Base-by-base conservation (phyloP, 1,140 invertebrate genomes). In the Pogonus chalceus region DNA sequence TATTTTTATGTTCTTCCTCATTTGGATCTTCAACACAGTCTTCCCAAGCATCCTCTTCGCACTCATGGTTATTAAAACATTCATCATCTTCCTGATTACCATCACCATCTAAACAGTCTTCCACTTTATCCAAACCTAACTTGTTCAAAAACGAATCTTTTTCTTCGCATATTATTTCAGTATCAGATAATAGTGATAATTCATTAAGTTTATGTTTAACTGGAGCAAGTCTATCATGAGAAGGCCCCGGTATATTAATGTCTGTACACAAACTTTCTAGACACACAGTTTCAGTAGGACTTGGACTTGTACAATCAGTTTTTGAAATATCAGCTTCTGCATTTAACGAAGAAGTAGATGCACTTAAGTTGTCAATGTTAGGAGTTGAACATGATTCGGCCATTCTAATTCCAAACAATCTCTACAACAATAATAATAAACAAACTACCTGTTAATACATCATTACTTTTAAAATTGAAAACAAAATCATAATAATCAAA, bases 241-340 rank as follows among this genome's bases (percentile, higher is more conserved):
- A 23, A 18, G 20, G 21, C 46, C 24, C 24, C 18, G 24, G 18
- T 24, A 53, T 21, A 43, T 43, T 43, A 43, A 54, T 65, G 53
- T 61, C 59, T 48, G 46, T 31, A 59, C 55, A 59, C 23, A 65
- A 55, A 55, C 60, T 53, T 46, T 69, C 65, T 51, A 63, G 58
- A 60, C 66, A 68, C 24, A 69, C 62, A 46, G 66, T 68, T 57
- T 70, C 69, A 20, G 67, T 71, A 20, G 68, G 68, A 59, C 69
- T 71, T 52, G 68, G 67, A 54, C 68, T 72, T 35, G 65, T 61
- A 57, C 67, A 68, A 58, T 71, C 69, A 63, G 65, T 60, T 63
- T 69, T 69, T 23, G 60, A 55, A 50, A 65, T 53, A 52, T 66
- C 62, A 12, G 51, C 54, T 50, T 64, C 57, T 54, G 49, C 39